Base-by-base conservation (phyloP, 1,140 invertebrate species). In the Sitobion miscanthi region DNA sequence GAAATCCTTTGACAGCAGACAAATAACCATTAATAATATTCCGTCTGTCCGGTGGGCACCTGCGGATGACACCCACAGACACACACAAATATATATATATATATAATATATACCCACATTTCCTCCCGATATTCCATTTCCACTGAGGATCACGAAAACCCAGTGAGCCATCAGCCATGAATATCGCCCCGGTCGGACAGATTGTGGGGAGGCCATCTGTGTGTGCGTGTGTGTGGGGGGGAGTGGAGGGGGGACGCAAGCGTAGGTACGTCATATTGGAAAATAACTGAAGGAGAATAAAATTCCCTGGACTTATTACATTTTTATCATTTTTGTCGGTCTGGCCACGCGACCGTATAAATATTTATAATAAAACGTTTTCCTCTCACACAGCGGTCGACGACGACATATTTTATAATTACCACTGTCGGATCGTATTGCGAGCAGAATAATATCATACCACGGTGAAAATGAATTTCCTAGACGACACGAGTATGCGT, bases 21-120 rank as follows among this genome's bases (percentile, higher is more conserved):
- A 91, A 91, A 91, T 45, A 91, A 91, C 90, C 90, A 91, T 91
- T 69, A 91, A 91, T 91, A 91, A 77, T 91, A n/a, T 49, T 91
- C 42, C 14, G 52, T 38, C 52, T 85, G 86, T 87, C 86, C 62
- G 42, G 25, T 45, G 4, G 42, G 42, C 90, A 91, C 90, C 90
- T 91, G 90, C 30, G 42, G 30, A 69, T 69, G 90, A 77, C 57
- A 47, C 77, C 42, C 5, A 45, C n/a, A 69, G 6, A 87, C 11
- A 30, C 25, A 86, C 42, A 45, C 21, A 47, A 47, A 47, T 47
- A 47, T 47, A 47, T 86, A 90, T 90, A 69, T 54, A 42, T 62
- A 42, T 62, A 47, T 8, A 8, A 47, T 87, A 45, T 45, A 45
- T 49, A 49, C 30, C 86, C 86, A 30, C 90, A 62, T 91, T 69